A percentile compares a stretch with the other conserved stretches of the same genome.
Evolutionary conservation across 2,113 vertebrate species (phyloP).

Genomic region (Semnopithecus entellus): DNA sequence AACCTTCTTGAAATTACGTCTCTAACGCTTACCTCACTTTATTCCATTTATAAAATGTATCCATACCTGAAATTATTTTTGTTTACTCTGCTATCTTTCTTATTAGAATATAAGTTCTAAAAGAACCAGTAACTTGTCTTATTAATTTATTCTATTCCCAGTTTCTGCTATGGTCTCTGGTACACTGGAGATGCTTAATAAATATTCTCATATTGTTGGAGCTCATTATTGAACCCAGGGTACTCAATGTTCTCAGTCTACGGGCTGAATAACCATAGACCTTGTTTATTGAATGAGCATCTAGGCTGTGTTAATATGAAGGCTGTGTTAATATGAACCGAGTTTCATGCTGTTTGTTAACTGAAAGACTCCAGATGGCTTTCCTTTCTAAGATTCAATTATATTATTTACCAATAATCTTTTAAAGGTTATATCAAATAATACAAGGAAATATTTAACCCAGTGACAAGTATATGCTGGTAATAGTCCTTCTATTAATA

Average conservation of each 20-base stretch:
- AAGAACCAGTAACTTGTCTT: background rate
- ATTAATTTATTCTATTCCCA: background rate
- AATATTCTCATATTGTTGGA: background rate
- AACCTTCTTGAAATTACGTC: background rate
- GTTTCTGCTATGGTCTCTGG: background rate
- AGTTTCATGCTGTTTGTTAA: background rate
- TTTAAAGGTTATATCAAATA: background rate
- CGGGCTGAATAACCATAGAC: background rate
- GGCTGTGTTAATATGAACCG: background rate
- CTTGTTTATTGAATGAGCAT: background rate
- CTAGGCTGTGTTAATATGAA: background rate
- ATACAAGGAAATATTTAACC: background rate
- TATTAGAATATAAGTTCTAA: background rate
- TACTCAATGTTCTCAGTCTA: too few relatives aligned
- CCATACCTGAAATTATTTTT: background rate
- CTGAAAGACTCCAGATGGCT: background rate
- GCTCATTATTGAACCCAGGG: too few relatives aligned
- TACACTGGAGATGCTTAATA: background rate
- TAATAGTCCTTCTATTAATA: background rate
- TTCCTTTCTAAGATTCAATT: background rate
- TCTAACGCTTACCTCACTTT: background rate
- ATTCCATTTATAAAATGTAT: background rate
- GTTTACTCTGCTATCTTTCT: background rate
- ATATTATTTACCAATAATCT: background rate
- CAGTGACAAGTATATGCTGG: background rate